Base-by-base conservation (phyloP, 2,797 vertebrate species). In the Halcyon smyrnensis region DNA sequence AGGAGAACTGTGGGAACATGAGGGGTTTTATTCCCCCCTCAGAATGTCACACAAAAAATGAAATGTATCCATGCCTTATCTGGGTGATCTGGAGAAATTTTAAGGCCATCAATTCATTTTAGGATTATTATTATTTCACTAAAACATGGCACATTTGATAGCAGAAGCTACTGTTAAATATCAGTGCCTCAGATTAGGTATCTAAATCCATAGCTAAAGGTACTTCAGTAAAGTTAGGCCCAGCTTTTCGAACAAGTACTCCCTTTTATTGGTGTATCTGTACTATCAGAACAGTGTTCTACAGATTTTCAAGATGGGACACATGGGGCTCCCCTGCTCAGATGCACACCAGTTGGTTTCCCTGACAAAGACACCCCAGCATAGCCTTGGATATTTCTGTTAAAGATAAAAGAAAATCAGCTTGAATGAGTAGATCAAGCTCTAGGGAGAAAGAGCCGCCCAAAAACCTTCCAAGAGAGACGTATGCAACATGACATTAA, bases 11-110 rank as follows among this genome's bases (percentile, higher is more conserved):
- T 78, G 57, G n/a, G 75, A 97, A 90, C 88, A 95, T 90, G 90
- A 90, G 83, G 51, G 48, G 34, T n/a, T 93, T 97, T 95, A 88
- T 90, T 83, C 48, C 37, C 87, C 71, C 41, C 88, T 95, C 71
- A 90, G 88, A 94, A 95, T 84, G 71, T 89, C 86, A 92, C 71
- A 87, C 15, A 71, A 92, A 84, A 88, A 89, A 90, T 90, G 71
- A 90, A 90, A 95, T 56, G 36, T 14, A 68, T 75, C 27, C 13
- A 11, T 50, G 53, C 27, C 64, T 94, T 89, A 41, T 83, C 64
- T 41, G 60, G 13, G 15, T 87, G 81, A 89, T 94, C 77, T 89
- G 70, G n/a, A 43, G 84, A 94, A 87, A 53, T 92, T 94, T 75
- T 32, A 87, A 80, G 71, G 15, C n/a, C 12, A 32, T 83, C 0